Conservation (phyloP, 2,888 invertebrate species). For the Pollenia griseotomentosa region DNA sequence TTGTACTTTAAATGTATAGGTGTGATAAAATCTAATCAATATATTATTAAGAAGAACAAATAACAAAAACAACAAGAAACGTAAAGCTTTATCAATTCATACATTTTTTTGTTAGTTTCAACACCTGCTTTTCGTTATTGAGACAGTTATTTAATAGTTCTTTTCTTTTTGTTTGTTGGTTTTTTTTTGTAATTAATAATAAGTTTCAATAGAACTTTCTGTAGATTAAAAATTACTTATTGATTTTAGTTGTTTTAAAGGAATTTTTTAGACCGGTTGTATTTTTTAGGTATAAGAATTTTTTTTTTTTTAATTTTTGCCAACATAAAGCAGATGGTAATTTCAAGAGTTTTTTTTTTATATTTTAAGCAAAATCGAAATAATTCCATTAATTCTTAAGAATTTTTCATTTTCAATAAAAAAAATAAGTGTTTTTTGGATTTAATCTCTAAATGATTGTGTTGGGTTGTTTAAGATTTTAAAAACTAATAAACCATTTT, state of each 20-base stretch:
- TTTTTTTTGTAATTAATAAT: background rate
- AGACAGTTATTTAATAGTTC: background rate
- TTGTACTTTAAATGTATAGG: background rate
- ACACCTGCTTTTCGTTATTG: conserved; percentile 21
- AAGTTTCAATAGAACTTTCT: conserved; percentile 3
- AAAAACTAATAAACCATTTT: too few relatives aligned
- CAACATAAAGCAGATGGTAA: background rate
- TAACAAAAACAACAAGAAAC: background rate
- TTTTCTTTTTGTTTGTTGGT: background rate
- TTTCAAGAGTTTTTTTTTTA: background rate
- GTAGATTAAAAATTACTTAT: conserved; percentile 47
- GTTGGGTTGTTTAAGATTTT: too few relatives aligned
- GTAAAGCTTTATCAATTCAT: background rate
- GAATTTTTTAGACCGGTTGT: conserved; percentile 44
- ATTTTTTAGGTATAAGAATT: background rate
- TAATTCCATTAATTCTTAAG: background rate
- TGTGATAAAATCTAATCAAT: conserved; percentile 29
- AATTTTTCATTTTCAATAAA: background rate
- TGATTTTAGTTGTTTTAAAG: conserved; percentile 43
- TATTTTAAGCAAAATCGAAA: background rate
- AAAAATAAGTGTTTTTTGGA: too few relatives aligned
- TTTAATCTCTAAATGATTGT: too few relatives aligned
- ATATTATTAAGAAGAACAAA: background rate
- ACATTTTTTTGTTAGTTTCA: conserved; percentile 3
- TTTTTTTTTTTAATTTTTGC: conserved; percentile 15